Percentiles rank a stretch among this genome's conserved stretches.
Evolutionary conservation across 2,797 vertebrate species (phyloP).

Genomic region (Scolopax bukidnonensis): DNA sequence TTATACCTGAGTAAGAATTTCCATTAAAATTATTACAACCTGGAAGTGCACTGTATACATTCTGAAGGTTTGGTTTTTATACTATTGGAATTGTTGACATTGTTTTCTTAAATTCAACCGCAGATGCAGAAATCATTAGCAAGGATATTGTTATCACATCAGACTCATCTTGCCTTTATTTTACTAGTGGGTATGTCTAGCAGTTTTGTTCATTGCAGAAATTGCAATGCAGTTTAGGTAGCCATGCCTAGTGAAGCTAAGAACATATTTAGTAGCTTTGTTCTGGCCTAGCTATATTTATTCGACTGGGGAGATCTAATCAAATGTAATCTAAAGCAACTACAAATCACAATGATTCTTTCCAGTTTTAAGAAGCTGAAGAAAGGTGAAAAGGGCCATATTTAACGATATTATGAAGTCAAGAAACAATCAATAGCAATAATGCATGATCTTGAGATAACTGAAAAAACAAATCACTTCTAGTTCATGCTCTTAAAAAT

Average conservation of each 20-base stretch:
- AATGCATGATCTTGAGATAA: constrained; percentile 4
- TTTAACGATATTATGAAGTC: constrained; percentile 43
- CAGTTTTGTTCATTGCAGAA: neutral
- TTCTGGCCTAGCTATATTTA: neutral
- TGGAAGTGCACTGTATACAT: neutral
- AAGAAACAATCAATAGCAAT: constrained; percentile 30
- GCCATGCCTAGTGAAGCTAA: neutral
- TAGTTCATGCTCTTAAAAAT: neutral
- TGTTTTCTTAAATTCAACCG: neutral
- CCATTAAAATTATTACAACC: neutral
- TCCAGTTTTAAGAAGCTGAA: constrained; percentile 26
- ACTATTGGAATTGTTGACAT: neutral
- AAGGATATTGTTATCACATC: neutral
- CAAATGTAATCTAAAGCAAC: constrained; percentile 31
- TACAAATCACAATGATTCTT: neutral
- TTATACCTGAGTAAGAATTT: neutral
- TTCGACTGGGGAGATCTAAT: neutral
- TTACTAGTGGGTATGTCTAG: neutral
- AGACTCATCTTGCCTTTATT: neutral
- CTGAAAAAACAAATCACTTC: neutral
- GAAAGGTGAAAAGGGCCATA: constrained; percentile 15
- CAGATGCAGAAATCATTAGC: neutral
- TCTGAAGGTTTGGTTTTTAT: neutral
- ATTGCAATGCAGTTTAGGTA: neutral
- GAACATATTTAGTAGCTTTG: neutral